Evolutionary conservation across 2,888 invertebrate species (phyloP), one percentile per base, ranked within the genome.

Genomic region (Autographa gamma): DNA sequence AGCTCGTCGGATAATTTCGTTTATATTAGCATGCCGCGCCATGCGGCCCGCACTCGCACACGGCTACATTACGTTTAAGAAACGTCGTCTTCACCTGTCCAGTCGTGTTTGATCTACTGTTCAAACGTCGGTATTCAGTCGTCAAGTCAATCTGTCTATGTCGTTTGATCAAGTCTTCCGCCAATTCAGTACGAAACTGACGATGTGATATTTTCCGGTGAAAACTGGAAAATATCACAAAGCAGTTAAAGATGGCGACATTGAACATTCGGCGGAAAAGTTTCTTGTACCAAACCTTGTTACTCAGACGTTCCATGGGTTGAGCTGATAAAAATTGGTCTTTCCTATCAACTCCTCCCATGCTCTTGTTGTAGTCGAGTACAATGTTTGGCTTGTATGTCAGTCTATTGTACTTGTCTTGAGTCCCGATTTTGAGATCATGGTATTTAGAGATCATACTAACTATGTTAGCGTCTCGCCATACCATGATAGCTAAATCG

Each of bases 81-180:
- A 32, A 14, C n/a, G 34, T 65, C 48, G 31, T 58, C 64, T 54
- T 43, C 54, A 48, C 65, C 52, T 52, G 59, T 59, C 32, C 66
- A 16, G 56, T 67, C 60, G 60, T 66, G 48, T 34, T 66, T 3
- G 32, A 32, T 32, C 38, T 63, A 43, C 32, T 59, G 1, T 41
- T 62, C 43, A 65, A 31, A 43, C 69, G 64, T 66, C 73, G 60
- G 14, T n/a, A 19, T 74, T 77, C 80, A 4, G 58, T 75, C n/a
- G 74, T 76, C n/a, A 80, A 56, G 65, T 77, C 75, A 34, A 80
- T 73, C 2, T 59, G 48, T 70, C 71, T 18, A 32, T 79, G 66
- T 66, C 38, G 62, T 56, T 62, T 63, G 11, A 82, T 66, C 56
- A 80, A 62, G 16, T 71, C 56, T 68, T 81, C 74, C 8, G 74